A percentile compares a stretch with the other conserved stretches of the same genome.
phyloP scores from a whole-genome alignment of 2,888 invertebrate genomes.

The Atethmia centrago region DNA sequence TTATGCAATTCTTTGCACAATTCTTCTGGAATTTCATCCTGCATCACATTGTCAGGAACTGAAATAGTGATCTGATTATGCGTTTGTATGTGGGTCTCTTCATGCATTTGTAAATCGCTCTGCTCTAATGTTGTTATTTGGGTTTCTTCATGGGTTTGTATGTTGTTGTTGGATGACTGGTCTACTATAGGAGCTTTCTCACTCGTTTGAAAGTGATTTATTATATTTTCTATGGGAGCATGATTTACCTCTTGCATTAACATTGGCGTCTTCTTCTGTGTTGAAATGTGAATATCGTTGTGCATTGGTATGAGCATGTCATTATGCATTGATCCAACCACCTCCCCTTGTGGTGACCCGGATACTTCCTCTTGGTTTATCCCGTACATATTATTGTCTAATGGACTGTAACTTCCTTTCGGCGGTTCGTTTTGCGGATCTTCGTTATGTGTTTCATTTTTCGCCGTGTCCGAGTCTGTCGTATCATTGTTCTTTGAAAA shows the following conservation, averaged over 20 bases:
- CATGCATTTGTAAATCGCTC: neutral
- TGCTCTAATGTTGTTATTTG: neutral
- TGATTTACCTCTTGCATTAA: neutral
- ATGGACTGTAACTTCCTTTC: neutral
- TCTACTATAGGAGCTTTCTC: neutral
- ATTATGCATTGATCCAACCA: neutral
- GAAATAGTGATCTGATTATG: neutral
- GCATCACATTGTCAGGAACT: neutral
- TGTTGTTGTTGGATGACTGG: no score
- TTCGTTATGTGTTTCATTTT: neutral
- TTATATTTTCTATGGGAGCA: neutral
- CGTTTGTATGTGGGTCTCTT: neutral
- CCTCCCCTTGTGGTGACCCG: neutral
- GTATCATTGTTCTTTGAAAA: neutral
- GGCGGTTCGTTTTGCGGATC: neutral
- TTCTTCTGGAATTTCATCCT: neutral
- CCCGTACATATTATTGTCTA: neutral
- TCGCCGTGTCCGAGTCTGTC: neutral
- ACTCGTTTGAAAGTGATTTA: neutral
- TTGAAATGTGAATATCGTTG: neutral
- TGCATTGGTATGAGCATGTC: neutral
- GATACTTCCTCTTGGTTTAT: neutral
- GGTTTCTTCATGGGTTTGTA: neutral
- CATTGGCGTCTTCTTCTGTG: no score
- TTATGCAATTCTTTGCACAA: slow-evolving; percentile 16